Base-by-base conservation (phyloP, 2,113 vertebrate species). In the Dipodomys ordii region DNA sequence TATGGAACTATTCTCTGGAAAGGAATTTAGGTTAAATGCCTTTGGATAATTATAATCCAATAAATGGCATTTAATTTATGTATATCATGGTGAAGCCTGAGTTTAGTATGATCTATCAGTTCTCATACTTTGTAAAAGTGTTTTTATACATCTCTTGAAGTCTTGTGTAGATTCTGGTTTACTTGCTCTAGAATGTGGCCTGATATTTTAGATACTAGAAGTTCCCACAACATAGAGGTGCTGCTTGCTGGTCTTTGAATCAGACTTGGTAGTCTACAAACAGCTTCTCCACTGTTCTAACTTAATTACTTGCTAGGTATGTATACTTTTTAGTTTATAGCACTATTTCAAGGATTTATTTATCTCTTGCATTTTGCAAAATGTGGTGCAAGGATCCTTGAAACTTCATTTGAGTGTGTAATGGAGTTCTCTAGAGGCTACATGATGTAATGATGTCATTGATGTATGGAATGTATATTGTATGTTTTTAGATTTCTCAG, bases 31-130 rank as follows among this genome's bases (percentile, higher is more conserved):
- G n/a, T 80, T 72, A 88, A 86, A 32, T 93, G 25, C 71, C 72
- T 60, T 88, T 74, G 74, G 46, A 32, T 88, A 13, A 71, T 92
- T 82, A 71, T 49, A 93, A 68, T 16, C 46, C 78, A 88, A 84
- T 84, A 88, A 94, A 28, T 87, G 46, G 8, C 77, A 65, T n/a
- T 86, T 85, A 23, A 88, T 86, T 72, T 81, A 73, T 89, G 35
- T 82, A 19, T 64, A 64, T 76, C 16, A 30, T 68, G 10, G 68
- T 88, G 62, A 83, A 81, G 27, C 73, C 20, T 10, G 18, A 44
- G 68, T 94, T 62, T 5, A 80, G 87, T 15, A 22, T 16, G 46
- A 20, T 92, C 93, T 90, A 49, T 15, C 23, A 77, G 0, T 88
- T 83, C 49, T 92, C 53, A 91, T 16, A 93, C n/a, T 88, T 86